Evolutionary conservation across 2,797 vertebrate species (phyloP).

Genomic region (Scleropages formosus): DNA sequence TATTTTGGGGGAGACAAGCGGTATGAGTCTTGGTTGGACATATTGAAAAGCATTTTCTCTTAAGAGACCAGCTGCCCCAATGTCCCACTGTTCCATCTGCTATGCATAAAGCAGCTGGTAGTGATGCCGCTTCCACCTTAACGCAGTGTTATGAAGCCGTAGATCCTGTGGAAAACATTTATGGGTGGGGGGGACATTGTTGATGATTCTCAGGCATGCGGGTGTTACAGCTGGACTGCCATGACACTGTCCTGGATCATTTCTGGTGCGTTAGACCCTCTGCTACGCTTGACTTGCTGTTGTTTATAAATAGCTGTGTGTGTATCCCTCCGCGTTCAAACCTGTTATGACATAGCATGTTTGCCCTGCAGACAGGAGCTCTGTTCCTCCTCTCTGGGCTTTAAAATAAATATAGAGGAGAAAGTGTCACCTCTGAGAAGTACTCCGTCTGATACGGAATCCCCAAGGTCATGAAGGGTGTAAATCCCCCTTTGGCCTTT

Average conservation of each 20-base stretch:
- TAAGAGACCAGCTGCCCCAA: not conserved
- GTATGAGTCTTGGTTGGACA: too few relatives aligned
- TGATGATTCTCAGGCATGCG: not conserved
- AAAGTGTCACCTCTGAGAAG: constrained; percentile 34
- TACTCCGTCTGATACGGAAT: too few relatives aligned
- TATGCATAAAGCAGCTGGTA: too few relatives aligned
- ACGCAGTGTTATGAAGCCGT: not conserved
- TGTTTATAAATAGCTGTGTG: constrained; percentile 2
- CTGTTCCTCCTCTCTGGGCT: constrained; percentile 1
- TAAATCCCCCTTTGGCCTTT: too few relatives aligned
- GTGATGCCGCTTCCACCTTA: too few relatives aligned
- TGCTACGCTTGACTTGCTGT: constrained; percentile 24
- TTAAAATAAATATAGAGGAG: constrained; percentile 25
- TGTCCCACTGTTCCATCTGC: too few relatives aligned
- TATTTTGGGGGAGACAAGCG: not conserved
- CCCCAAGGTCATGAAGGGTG: too few relatives aligned
- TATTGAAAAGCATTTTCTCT: not conserved
- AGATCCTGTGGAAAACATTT: constrained; percentile 17
- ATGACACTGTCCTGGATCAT: constrained; percentile 28
- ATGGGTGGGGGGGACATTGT: not conserved
- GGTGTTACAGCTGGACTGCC: constrained; percentile 24
- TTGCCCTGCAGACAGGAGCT: not conserved
- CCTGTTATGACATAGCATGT: constrained; percentile 33
- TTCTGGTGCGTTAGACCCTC: constrained; percentile 34
- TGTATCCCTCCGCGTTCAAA: not conserved